Conservation (phyloP, 2,888 invertebrate species). For the Megastigmus dorsalis region DNA sequence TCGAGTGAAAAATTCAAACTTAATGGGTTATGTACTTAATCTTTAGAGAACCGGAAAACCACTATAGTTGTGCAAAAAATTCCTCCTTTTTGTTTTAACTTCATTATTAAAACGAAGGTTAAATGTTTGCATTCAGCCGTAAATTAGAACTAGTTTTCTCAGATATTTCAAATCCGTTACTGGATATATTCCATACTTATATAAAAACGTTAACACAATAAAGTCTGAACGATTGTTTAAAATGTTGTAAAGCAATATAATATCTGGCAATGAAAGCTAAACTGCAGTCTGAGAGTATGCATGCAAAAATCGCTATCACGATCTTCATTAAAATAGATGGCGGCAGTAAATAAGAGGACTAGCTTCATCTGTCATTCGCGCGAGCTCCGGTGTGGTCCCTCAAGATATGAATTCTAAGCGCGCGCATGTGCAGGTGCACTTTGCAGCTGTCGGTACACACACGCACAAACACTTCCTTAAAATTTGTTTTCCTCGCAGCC, state of each 20-base stretch:
- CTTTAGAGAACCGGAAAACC: no score
- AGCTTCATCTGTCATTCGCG: slow-evolving; percentile 42
- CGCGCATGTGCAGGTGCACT: background rate
- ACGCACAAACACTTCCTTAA: slow-evolving; percentile 19
- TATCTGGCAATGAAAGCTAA: background rate
- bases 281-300: background rate
- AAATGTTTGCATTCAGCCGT: no score
- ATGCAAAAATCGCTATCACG: background rate
- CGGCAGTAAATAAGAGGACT: slow-evolving; percentile 3
- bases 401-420: slow-evolving; percentile 28
- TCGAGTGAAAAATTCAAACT: no score
- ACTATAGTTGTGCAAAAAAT: no score
- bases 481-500: slow-evolving; percentile 36
- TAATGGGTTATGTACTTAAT: no score
- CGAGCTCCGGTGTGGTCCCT: background rate
- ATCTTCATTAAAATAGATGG: background rate
- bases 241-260: background rate
- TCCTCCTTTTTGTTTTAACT: no score
- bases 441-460: no score
- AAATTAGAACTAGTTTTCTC: no score
- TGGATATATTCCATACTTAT: background rate
- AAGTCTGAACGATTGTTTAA: background rate
- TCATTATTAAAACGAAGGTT: no score
- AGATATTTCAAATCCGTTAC: no score
- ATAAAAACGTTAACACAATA: background rate